These are phyloP conservation scores for Streblospio benedicti DNA, from an alignment of 1,140 invertebrate genomes.

Conservation along the genomic window DNA sequence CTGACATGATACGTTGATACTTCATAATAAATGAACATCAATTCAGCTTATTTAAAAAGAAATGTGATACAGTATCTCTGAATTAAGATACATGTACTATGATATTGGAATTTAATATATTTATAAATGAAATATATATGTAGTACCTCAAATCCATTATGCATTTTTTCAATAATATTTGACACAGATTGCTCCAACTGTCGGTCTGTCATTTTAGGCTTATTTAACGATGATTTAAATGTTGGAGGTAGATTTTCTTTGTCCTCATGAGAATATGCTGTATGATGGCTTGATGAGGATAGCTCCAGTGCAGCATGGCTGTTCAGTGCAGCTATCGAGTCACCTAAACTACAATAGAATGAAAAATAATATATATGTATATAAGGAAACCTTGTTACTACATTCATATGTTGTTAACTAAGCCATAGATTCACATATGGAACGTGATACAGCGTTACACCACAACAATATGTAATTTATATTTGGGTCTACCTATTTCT, in stretches of 20 bases:
- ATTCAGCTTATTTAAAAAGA: neutral
- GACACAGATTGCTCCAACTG: constrained; percentile 28
- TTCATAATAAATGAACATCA: neutral
- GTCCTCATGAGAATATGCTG: constrained; percentile 9
- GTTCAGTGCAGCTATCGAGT: constrained; percentile 27
- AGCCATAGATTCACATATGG: neutral
- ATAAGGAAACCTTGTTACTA: neutral
- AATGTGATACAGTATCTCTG: neutral
- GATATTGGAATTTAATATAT: neutral
- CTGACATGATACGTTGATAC: neutral
- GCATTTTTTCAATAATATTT: constrained; percentile 33
- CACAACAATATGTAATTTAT: neutral
- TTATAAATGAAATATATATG: neutral
- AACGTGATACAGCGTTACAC: neutral
- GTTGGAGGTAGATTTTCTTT: constrained; percentile 24
- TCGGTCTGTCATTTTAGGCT: neutral
- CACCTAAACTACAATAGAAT: constrained; percentile 24
- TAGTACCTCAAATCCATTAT: constrained; percentile 31
- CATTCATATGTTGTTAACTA: neutral
- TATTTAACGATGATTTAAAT: neutral
- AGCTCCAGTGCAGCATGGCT: constrained; percentile 1
- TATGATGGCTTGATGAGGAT: neutral
- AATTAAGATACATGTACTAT: neutral
- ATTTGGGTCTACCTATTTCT: neutral
- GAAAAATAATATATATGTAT: neutral